Conservation (phyloP, 2,113 vertebrate genomes). For the Acrocephalus arundinaceus region DNA sequence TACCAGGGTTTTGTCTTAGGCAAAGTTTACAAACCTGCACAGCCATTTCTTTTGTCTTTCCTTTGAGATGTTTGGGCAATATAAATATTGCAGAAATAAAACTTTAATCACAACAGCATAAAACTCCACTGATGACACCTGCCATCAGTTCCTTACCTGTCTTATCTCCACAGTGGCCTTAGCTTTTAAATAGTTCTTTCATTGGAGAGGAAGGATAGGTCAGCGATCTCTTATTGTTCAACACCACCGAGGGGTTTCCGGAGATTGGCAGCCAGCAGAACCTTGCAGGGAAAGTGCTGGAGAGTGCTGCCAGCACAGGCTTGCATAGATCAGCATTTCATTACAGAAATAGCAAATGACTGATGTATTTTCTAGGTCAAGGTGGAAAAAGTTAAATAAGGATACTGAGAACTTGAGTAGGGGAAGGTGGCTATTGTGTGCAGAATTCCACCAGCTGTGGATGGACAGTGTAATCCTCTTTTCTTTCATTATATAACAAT, state of each 20-base stretch:
- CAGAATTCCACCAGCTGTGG: background rate
- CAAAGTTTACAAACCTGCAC: background rate
- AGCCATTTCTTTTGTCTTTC: background rate
- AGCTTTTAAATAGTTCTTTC: background rate
- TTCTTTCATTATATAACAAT: background rate
- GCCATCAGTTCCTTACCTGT: background rate
- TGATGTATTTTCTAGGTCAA: conserved; percentile 52
- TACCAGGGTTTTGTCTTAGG: background rate
- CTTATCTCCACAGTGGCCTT: background rate
- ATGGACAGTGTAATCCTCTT: background rate
- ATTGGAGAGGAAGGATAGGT: conserved; percentile 42
- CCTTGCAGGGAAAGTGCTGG: background rate
- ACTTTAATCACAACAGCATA: background rate
- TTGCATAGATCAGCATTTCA: conserved; percentile 61
- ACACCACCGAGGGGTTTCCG: conserved; percentile 23
- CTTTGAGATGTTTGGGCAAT: background rate
- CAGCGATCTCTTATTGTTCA: conserved; percentile 30
- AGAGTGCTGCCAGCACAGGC: background rate
- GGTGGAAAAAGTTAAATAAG: conserved; percentile 37
- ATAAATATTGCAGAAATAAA: background rate
- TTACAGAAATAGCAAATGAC: conserved; percentile 46
- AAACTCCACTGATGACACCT: background rate
- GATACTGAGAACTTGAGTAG: background rate
- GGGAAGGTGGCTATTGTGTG: background rate
- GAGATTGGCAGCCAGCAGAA: conserved; percentile 43